Percentiles rank a stretch among this genome's conserved stretches.
phyloP scores from a whole-genome alignment of 2,888 invertebrate species.

The Kuschelorhynchus macadamiae region DNA sequence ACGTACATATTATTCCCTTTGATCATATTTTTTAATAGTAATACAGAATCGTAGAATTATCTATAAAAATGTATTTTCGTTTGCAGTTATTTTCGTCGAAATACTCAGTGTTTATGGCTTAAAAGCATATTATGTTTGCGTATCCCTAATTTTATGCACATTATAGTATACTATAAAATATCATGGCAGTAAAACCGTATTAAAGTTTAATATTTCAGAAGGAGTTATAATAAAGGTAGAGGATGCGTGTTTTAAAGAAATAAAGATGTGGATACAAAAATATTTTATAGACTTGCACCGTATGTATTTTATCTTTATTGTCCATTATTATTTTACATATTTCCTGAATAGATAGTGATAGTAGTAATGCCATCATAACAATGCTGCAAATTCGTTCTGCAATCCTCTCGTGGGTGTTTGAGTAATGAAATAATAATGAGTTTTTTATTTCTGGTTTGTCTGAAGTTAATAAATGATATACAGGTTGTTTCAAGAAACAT shows the following conservation, averaged over 20 bases:
- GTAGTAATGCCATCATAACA: no score
- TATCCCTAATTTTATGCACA: conserved; percentile 34
- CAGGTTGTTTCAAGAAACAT: no score
- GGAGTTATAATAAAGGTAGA: conserved; percentile 31
- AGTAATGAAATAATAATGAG: no score
- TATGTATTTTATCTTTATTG: conserved; percentile 21
- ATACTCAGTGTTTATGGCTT: conserved; percentile 16
- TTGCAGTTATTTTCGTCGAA: neutral
- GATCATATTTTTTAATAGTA: no score
- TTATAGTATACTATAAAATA: conserved; percentile 35
- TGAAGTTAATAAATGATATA: no score
- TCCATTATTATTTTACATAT: conserved; percentile 2
- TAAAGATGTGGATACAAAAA: conserved; percentile 21
- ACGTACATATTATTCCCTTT: no score
- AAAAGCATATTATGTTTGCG: conserved; percentile 13
- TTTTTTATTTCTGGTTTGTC: no score
- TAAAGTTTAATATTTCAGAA: conserved; percentile 31
- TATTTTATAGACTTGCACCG: conserved; percentile 26
- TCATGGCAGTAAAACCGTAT: conserved; percentile 29
- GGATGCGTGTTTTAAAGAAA: conserved; percentile 36
- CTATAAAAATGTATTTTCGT: neutral
- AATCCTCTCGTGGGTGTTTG: no score
- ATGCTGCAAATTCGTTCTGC: no score
- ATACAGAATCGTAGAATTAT: neutral
- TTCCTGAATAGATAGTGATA: no score